Percentiles rank a stretch among this genome's conserved stretches.
Evolutionary conservation across 2,113 vertebrate species (phyloP).

Genomic region (Ramphastos sulfuratus): DNA sequence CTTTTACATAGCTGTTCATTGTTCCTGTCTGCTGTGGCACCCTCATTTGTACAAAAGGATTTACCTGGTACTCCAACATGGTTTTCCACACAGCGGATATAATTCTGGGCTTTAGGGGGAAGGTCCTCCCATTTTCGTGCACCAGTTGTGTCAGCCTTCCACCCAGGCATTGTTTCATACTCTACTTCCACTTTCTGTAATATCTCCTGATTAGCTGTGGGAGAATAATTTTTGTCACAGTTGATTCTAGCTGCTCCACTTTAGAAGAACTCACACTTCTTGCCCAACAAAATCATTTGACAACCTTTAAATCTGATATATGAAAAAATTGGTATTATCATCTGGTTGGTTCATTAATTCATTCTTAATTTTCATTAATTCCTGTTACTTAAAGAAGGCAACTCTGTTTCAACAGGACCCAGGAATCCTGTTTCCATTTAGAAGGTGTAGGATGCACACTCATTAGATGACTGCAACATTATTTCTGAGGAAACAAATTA

Average conservation of each 20-base stretch:
- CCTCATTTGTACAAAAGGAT: not conserved
- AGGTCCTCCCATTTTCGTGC: slow-evolving; percentile 95
- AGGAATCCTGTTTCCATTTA: not conserved
- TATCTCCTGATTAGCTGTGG: slow-evolving; percentile 92
- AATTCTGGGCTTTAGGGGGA: slow-evolving; percentile 92
- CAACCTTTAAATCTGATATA: not conserved
- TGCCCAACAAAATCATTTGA: not conserved
- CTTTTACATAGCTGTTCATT: not conserved
- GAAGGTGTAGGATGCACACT: not conserved
- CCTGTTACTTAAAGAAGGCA: not conserved
- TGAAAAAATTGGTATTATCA: not conserved
- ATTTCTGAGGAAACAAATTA: not conserved
- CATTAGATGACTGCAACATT: not conserved
- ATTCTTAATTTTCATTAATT: not conserved
- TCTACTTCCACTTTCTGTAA: slow-evolving; percentile 96
- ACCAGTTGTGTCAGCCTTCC: slow-evolving; percentile 91
- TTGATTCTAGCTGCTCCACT: not conserved
- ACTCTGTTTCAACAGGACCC: not conserved
- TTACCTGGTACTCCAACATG: slow-evolving; percentile 92
- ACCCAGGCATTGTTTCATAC: slow-evolving; percentile 95
- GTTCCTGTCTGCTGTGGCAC: not conserved
- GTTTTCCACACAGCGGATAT: slow-evolving; percentile 95
- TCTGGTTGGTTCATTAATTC: not conserved
- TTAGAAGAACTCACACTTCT: not conserved
- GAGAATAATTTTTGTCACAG: not conserved